A percentile compares a stretch with the other conserved stretches of the same genome.
Evolutionary conservation across 2,888 invertebrate species (phyloP).

Genomic region (Prionchulus punctatus): DNA sequence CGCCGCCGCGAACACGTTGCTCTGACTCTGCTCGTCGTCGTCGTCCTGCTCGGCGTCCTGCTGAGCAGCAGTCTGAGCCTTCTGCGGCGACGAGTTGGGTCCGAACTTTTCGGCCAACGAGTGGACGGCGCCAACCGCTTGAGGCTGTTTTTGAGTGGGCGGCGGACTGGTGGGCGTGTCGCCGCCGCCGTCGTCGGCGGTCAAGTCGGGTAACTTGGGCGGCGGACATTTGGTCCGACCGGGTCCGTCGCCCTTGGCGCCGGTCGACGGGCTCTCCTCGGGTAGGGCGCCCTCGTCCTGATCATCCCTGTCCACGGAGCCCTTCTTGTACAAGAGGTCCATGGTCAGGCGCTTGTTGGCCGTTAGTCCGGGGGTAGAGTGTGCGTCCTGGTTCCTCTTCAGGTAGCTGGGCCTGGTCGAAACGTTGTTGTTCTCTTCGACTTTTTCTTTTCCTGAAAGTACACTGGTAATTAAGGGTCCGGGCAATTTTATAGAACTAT

Average conservation of each 20-base stretch:
- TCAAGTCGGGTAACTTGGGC: conserved; percentile 7
- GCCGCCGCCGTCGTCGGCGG: not conserved
- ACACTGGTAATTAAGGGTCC: no score
- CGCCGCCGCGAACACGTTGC: conserved; percentile 13
- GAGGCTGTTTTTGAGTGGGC: not conserved
- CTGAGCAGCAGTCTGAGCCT: not conserved
- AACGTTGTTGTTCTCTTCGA: no score
- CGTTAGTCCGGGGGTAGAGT: not conserved
- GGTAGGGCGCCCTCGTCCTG: not conserved
- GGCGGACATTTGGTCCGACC: conserved; percentile 4
- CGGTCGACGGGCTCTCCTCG: not conserved
- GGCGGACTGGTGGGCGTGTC: not conserved
- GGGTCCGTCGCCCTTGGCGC: no score
- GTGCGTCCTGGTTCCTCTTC: no score
- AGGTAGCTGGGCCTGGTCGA: no score
- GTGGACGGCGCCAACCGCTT: not conserved
- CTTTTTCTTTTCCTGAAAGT: no score
- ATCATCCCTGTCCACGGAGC: not conserved
- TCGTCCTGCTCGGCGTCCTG: conserved; percentile 11
- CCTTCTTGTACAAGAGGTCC: conserved; percentile 5
- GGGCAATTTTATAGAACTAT: no score
- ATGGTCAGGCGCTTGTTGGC: conserved; percentile 6
- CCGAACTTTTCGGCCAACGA: conserved; percentile 3
- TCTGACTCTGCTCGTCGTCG: conserved; percentile 18
- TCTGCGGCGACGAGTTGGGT: not conserved